Percentiles rank a stretch among this genome's conserved stretches.
phyloP scores from a whole-genome alignment of 2,888 invertebrate genomes.

The Odontomyia ornata region DNA sequence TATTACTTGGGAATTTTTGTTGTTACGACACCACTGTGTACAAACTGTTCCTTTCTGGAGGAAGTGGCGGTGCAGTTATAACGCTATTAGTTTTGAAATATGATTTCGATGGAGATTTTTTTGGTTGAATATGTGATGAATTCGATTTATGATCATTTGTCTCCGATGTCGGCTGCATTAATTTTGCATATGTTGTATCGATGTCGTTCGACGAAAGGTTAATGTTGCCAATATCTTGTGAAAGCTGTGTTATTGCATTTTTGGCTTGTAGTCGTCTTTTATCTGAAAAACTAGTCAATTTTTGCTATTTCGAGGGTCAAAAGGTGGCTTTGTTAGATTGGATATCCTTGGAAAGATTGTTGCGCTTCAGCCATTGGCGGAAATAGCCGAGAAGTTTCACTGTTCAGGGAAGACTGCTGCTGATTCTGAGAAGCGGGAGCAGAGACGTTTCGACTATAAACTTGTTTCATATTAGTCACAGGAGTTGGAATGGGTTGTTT shows the following conservation, averaged over 20 bases:
- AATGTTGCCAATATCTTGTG: slow-evolving; percentile 59
- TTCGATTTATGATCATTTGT: slow-evolving; percentile 23
- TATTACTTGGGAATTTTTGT: slow-evolving; percentile 56
- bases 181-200: neutral
- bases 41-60: slow-evolving; percentile 89
- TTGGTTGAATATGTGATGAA: neutral
- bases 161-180: neutral
- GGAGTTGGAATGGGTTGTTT: slow-evolving; percentile 61
- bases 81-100: slow-evolving; percentile 54
- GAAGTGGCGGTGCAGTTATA: slow-evolving; percentile 70
- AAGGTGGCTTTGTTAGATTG: slow-evolving; percentile 53
- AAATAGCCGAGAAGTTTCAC: slow-evolving; percentile 7
- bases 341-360: slow-evolving; percentile 55
- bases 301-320: slow-evolving; percentile 63
- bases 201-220: slow-evolving; percentile 51
- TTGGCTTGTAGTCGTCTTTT: slow-evolving; percentile 59
- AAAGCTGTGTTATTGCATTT: slow-evolving; percentile 58
- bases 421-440: slow-evolving; percentile 48
- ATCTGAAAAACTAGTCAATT: slow-evolving; percentile 63
- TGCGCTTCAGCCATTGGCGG: slow-evolving; percentile 51
- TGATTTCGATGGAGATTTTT: slow-evolving; percentile 38
- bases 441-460: slow-evolving; percentile 59
- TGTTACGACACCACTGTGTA: slow-evolving; percentile 84
- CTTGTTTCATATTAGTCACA: slow-evolving; percentile 63
- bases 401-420: slow-evolving; percentile 21